Base-by-base conservation (phyloP, 1,140 invertebrate genomes). In the Euschistus heros region DNA sequence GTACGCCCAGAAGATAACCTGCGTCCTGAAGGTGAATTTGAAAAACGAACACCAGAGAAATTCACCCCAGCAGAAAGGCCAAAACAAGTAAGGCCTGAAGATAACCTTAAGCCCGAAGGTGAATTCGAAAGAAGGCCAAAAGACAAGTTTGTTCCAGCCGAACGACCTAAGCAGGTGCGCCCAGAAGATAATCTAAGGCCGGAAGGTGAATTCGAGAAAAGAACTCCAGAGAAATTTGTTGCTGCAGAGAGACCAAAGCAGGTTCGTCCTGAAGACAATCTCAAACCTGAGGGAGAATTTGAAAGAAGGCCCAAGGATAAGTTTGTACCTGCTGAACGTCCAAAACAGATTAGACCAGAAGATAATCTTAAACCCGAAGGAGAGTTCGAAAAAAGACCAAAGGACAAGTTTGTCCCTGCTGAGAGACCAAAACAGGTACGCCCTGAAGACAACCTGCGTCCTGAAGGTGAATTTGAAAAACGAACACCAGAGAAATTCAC, bases 331-430 rank as follows among this genome's bases (percentile, higher is more conserved):
- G 82, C 81, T 20, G 73, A 74, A 30, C 62, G 72, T n/a, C 68
- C 71, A 0, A 69, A 69, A 2, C 46, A 55, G 0, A 42, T 66
- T n/a, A 55, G 61, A 67, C 77, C 75, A 0, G 17, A 73, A 50
- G 81, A 82, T 69, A 83, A 83, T 71, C 68, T 83, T 15, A 75
- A 71, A 71, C 77, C 78, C 0, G 83, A 84, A 71, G 82, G 83
- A 26, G 81, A 85, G 57, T 84, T 85, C 72, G 37, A 70, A 68
- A 54, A 30, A 20, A 33, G 60, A 15, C 27, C 55, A 62, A 74
- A 71, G 22, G 46, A 66, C 24, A 80, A 82, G 71, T 80, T 75
- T 33, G 68, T 70, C 8, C 68, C 67, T 30, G 66, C 52, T 0
- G 72, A 73, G 60, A 66, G 70, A 63, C 68, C 64, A 50, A 71